Evolutionary conservation across 64 coral and sea anemone genomes (phyloP).

Genomic region (Montipora efflorescens): DNA sequence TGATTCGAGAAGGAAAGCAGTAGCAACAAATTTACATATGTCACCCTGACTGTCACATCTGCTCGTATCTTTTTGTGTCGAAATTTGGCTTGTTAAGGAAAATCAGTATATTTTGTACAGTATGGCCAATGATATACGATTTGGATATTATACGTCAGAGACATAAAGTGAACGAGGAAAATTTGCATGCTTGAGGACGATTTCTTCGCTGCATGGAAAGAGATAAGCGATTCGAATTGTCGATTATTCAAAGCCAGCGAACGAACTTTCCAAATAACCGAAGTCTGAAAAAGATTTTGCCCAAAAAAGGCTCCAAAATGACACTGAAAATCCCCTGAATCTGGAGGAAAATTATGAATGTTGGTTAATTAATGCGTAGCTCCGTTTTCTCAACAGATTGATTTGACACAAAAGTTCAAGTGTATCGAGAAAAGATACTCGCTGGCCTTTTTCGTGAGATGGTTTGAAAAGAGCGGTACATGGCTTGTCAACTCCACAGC

Average conservation of each 20-base stretch:
- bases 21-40: neutral
- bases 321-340: too few relatives aligned
- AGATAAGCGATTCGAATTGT: too few relatives aligned
- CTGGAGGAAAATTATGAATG: too few relatives aligned
- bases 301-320: too few relatives aligned
- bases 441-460: conserved; percentile 21
- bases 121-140: neutral
- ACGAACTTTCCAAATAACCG: too few relatives aligned
- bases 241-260: too few relatives aligned
- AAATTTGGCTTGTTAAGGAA: neutral
- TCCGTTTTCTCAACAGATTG: conserved; percentile 3
- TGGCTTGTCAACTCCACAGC: conserved; percentile 2
- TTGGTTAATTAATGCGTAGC: neutral
- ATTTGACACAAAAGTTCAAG: conserved; percentile 21
- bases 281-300: too few relatives aligned
- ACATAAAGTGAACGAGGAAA: too few relatives aligned
- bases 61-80: neutral
- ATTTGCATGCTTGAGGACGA: too few relatives aligned
- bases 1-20: neutral
- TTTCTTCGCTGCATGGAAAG: too few relatives aligned
- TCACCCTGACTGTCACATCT: neutral
- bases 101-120: neutral
- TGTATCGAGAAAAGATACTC: conserved; percentile 47
- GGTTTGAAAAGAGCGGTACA: conserved; percentile 13
- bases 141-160: too few relatives aligned